Base-by-base conservation (phyloP, 2,113 vertebrate genomes). In the Hystrix brachyura region DNA sequence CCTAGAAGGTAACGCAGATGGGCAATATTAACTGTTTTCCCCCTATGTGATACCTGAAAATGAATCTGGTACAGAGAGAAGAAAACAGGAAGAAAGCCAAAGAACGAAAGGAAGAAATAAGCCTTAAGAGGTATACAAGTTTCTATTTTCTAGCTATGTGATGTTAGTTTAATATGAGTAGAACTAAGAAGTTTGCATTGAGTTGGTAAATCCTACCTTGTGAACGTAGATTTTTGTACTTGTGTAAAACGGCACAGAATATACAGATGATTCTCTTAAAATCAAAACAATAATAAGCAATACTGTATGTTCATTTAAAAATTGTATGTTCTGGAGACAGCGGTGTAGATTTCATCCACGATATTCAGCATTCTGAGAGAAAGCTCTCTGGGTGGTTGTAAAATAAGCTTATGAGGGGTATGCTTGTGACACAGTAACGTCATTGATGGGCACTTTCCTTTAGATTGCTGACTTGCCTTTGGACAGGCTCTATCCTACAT, bases 161-260 rank as follows among this genome's bases (percentile, higher is more conserved):
- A 38, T 83, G 21, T 80, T 90, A 81, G 34, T 64, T 51, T 5
- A 38, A 5, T 83, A 23, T n/a, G 34, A 29, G 34, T 18, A 60
- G 74, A 89, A 83, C 29, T 96, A 94, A 94, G 46, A 84, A 90
- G 59, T 87, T 80, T 87, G 72, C 29, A 14, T 78, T 55, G 72
- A 90, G 27, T 71, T 84, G 34, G 29, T 51, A 85, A 81, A 95
- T 84, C 65, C 25, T 76, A 27, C 71, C 29, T 46, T 90, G 12
- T 71, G 64, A 96, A 87, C 78, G 11, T 43, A 82, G 59, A 65
- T 15, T 60, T 94, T 96, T 96, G 4, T 51, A 13, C n/a, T 93
- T 83, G 29, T 14, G 51, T 86, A 71, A 82, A 86, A 67, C 12
- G 46, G 1, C 11, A 17, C 25, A 5, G 27, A 88, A 60, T 90